phyloP scores from a whole-genome alignment of 2,113 vertebrate genomes.

The Calyptomena viridis region DNA sequence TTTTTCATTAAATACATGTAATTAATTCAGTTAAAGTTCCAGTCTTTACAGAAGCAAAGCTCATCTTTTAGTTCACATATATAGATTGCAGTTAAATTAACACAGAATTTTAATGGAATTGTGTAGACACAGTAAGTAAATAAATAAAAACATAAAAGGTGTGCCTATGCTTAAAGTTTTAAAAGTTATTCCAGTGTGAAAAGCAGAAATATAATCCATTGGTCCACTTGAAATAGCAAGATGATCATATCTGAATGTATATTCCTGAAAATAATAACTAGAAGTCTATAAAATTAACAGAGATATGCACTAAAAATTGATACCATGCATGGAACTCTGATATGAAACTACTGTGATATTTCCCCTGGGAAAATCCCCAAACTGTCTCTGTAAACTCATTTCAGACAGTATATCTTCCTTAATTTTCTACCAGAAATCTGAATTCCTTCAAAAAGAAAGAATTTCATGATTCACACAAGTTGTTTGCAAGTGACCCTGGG shows the following conservation, averaged over 20 bases:
- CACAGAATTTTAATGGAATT: neutral
- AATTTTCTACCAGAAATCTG: constrained; percentile 73
- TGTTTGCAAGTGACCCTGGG: neutral
- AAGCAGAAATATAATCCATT: neutral
- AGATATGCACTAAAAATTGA: neutral
- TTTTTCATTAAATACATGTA: neutral
- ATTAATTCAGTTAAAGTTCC: neutral
- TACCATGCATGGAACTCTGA: neutral
- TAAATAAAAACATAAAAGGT: neutral
- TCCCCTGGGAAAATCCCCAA: neutral
- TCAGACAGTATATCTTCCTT: constrained; percentile 77
- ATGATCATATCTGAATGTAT: constrained; percentile 2
- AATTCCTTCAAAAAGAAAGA: neutral
- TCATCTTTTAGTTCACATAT: neutral
- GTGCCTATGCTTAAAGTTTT: neutral
- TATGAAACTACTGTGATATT: neutral
- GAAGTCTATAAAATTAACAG: neutral
- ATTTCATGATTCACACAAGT: neutral
- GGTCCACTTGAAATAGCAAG: neutral
- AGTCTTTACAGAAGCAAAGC: neutral
- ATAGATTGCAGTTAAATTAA: neutral
- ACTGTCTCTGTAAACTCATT: constrained; percentile 80
- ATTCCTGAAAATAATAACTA: constrained; percentile 23
- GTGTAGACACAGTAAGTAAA: neutral
- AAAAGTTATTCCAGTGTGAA: neutral